These are phyloP conservation scores for Prosapia bicincta DNA, from an alignment of 2,888 invertebrate genomes.

Conservation along the genomic window DNA sequence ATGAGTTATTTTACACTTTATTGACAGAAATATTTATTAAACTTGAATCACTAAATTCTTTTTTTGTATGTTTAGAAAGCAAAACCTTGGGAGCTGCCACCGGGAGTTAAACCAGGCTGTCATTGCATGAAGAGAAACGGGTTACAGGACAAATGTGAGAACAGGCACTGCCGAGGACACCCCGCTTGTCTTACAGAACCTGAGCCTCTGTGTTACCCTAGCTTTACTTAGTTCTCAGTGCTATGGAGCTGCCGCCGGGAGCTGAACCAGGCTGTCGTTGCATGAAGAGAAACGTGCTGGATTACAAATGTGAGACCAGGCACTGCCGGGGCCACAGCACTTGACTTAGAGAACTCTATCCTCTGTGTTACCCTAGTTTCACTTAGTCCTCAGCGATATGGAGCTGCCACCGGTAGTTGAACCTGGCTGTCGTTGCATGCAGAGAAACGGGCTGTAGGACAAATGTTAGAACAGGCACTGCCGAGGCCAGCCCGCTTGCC, in stretches of 20 bases:
- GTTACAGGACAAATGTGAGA: conserved; percentile 12
- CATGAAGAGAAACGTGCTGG: background rate
- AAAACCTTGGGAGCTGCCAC: conserved; percentile 10
- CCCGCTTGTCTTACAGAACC: conserved; percentile 13
- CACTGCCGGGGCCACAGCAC: conserved; percentile 7
- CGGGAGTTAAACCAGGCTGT: background rate
- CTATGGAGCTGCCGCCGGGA: conserved; percentile 4
- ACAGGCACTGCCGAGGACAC: conserved; percentile 7
- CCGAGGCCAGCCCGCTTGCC: conserved; percentile 10
- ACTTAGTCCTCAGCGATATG: conserved; percentile 3
- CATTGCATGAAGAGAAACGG: conserved; percentile 6
- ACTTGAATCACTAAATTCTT: too few relatives aligned
- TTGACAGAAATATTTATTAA: too few relatives aligned
- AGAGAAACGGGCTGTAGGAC: conserved; percentile 10
- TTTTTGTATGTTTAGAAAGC: background rate
- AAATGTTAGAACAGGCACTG: conserved; percentile 13
- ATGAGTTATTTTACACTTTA: too few relatives aligned
- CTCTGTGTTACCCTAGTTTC: conserved; percentile 4
- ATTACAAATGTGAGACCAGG: conserved; percentile 8
- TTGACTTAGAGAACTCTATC: conserved; percentile 10
- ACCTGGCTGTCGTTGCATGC: background rate
- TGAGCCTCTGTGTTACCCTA: conserved; percentile 11
- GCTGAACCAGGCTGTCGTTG: conserved; percentile 5
- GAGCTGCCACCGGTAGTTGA: background rate
- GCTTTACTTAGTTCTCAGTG: background rate